Base-by-base conservation (phyloP, 35 echinoderm and acorn worm species). In the Stichopus chloronotus region DNA sequence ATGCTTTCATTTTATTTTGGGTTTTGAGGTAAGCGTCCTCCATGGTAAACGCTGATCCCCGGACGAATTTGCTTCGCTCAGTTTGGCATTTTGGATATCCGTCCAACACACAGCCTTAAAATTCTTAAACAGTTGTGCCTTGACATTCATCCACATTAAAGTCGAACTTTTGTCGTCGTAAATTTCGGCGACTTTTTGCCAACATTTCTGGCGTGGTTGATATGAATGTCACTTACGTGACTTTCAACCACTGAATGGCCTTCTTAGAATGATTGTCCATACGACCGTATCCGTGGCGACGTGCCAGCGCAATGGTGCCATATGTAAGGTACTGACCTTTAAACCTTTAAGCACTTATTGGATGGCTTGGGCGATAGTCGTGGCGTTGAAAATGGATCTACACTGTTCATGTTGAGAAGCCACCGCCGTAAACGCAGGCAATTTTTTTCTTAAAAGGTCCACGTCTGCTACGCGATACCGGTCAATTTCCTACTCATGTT, bases 251-350 rank as follows among this genome's bases (percentile, higher is more conserved):
- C 54, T 90, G 10, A 0, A 74, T 9, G 52, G 88, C 23, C 54
- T 90, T 90, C n/a, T 21, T 65, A 8, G 87, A 89, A 61, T 89
- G 87, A 8, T 63, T 89, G n/a, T 89, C 58, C 61, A 65, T 65
- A 65, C 61, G 61, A 13, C 61, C 5, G 88, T 90, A 90, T 5
- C 88, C 88, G 5, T 6, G 9, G 17, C 24, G 20, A 4, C 63
- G 88, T 30, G 77, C 25, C 11, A 57, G 8, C 1, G 88, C 88
- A 17, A 91, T 57, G 25, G 25, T 78, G 8, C 78, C 25, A 4
- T 8, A 8, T 21, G 76, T 52, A 16, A 91, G n/a, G 52, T 53
- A 91, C 6, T 76, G 52, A 13, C 30, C 3, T n/a, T 68, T 65
- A 53, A 72, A 90, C 30, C 3, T n/a, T 68, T 65, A 53, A 72